A percentile compares a stretch with the other conserved stretches of the same genome.
Conservation (phyloP, 2,797 vertebrate genomes). For the Menidia menidia region DNA sequence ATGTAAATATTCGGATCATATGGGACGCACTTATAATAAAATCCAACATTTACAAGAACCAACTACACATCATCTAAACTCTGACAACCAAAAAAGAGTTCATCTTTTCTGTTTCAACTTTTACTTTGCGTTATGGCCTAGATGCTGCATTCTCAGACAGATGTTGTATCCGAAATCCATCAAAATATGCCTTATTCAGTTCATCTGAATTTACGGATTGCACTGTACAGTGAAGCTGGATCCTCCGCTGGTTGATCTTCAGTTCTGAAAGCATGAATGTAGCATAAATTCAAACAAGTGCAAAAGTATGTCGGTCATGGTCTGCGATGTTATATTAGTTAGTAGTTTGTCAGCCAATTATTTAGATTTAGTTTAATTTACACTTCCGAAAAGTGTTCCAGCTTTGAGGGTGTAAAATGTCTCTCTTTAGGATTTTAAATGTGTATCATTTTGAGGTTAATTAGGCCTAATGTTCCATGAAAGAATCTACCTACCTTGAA, state of each 20-base stretch:
- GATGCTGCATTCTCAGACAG: neutral
- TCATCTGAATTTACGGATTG: conserved; percentile 1
- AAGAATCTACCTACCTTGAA: neutral
- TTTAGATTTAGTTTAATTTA: no score
- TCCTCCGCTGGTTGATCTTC: neutral
- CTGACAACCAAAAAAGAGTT: neutral
- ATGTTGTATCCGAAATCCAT: neutral
- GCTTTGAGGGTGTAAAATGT: no score
- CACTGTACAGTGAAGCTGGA: conserved; percentile 21
- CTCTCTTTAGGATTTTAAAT: no score
- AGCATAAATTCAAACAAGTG: neutral
- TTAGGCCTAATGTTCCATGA: neutral
- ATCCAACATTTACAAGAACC: no score
- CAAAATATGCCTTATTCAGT: neutral
- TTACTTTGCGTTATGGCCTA: neutral
- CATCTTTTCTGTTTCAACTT: neutral
- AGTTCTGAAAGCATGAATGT: neutral
- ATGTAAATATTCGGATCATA: no score
- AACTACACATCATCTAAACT: no score
- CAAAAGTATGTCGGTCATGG: no score
- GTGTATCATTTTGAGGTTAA: neutral
- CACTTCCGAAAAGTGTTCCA: no score
- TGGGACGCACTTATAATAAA: no score
- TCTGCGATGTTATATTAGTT: no score
- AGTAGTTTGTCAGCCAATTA: no score